phyloP scores from a whole-genome alignment of 2,888 invertebrate genomes.

The Phyllotreta cruciferae region DNA sequence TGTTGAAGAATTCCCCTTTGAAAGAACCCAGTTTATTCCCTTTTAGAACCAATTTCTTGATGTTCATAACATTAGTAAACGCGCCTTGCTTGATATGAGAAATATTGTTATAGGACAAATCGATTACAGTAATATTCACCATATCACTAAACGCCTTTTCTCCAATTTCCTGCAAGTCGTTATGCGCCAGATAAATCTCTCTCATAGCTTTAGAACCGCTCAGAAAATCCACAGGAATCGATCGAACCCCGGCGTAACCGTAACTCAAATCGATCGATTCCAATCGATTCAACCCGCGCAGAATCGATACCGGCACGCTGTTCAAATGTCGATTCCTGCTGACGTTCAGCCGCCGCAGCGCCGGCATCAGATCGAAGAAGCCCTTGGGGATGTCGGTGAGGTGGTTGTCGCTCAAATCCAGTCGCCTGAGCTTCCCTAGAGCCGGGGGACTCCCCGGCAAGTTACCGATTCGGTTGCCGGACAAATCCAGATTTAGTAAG shows the following conservation, averaged over 20 bases:
- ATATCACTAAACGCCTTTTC: conserved; percentile 81
- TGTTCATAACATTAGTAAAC: conserved; percentile 79
- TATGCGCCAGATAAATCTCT: conserved; percentile 74
- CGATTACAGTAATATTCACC: conserved; percentile 74
- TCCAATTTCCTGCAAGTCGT: conserved; percentile 77
- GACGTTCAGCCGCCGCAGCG: conserved; percentile 75
- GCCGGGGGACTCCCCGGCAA: conserved; percentile 71
- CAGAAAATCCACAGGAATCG: conserved; percentile 75
- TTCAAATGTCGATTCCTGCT: conserved; percentile 76
- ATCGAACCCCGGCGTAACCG: conserved; percentile 75
- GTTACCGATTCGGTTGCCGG: conserved; percentile 76
- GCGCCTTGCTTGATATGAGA: conserved; percentile 76
- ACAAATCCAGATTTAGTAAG: conserved; percentile 73
- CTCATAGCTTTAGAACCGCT: conserved; percentile 71
- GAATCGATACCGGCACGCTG: conserved; percentile 69
- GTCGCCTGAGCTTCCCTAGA: conserved; percentile 69
- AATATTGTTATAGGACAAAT: conserved; percentile 82
- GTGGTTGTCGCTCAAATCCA: conserved; percentile 83
- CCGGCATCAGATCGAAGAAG: conserved; percentile 71
- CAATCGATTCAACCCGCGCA: conserved; percentile 74
- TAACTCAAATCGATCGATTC: conserved; percentile 76
- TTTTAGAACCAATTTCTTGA: conserved; percentile 74
- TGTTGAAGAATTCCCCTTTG: conserved; percentile 85
- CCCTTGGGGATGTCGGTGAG: conserved; percentile 74
- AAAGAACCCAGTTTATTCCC: conserved; percentile 82